A percentile compares a stretch with the other conserved stretches of the same genome.
These are phyloP conservation scores for Anthonomus grandis DNA, from an alignment of 1,140 invertebrate genomes.

Conservation along the genomic window DNA sequence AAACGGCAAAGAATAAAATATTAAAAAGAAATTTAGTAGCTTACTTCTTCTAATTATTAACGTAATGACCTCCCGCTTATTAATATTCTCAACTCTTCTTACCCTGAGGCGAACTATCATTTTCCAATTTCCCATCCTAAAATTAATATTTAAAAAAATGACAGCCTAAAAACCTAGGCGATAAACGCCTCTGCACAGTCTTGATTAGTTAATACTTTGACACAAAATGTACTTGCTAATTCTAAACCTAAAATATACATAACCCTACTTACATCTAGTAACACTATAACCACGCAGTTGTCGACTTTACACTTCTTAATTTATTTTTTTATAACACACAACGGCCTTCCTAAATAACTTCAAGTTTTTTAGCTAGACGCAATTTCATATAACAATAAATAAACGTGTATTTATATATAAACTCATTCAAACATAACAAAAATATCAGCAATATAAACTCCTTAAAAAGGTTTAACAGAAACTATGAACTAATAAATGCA, in stretches of 20 bases:
- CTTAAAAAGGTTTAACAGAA: conserved; percentile 15
- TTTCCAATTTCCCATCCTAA: no score
- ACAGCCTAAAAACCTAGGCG: conserved; percentile 46
- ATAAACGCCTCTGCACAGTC: conserved; percentile 46
- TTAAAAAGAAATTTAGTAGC: no score
- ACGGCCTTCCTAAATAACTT: not conserved
- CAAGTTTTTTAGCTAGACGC: not conserved
- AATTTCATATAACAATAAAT: conserved; percentile 13
- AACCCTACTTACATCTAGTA: not conserved
- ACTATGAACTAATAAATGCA: conserved; percentile 17
- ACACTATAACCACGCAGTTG: not conserved
- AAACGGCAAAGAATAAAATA: no score
- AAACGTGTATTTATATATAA: conserved; percentile 16
- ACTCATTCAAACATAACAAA: conserved; percentile 28
- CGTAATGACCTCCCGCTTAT: no score
- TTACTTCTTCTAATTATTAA: no score
- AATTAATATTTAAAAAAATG: conserved; percentile 44
- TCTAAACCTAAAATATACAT: conserved; percentile 8
- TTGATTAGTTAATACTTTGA: conserved; percentile 49
- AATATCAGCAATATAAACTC: conserved; percentile 9
- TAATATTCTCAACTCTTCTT: no score
- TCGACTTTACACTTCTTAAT: not conserved
- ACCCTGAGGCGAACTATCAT: no score
- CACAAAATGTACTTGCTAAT: conserved; percentile 46
- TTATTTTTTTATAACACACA: not conserved